Base-by-base conservation (phyloP, 2,888 invertebrate genomes). In the Mongoloraphidia duomilia region DNA sequence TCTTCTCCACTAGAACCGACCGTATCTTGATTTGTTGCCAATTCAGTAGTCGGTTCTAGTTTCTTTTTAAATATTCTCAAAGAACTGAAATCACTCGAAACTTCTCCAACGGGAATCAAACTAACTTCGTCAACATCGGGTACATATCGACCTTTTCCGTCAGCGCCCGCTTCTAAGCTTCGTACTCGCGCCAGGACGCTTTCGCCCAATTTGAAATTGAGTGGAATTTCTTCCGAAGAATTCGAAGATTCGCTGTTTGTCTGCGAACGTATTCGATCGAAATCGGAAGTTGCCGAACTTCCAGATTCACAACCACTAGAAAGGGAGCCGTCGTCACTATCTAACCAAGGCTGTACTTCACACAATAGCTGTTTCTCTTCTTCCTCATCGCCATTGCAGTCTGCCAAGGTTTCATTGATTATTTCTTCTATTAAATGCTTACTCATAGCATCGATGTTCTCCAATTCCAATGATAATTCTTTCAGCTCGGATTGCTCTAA, bases 291-390 rank as follows among this genome's bases (percentile, higher is more conserved):
- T 40, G 77, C 80, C 9, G 84, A 84, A 65, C 84, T 84, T 45
- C 83, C 82, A 11, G 84, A 84, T 68, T 86, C 85, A 65, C 85
- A 86, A 56, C 85, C 86, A 60, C 84, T 85, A 54, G 85, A 85
- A 61, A 86, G 79, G 46, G 82, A 82, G 55, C 82, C 81, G 60
- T 82, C 82, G 69, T 82, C 82, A 66, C 80, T 79, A 60, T 82
- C 82, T 55, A 75, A 68, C 62, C 48, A 48, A 11, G 43, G 13
- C 33, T 38, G 14, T 14, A 34, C 14, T 33, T 26, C 13, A 33
- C 17, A 33, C 13, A 13, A 12, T 39, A 17, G 17, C 17, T 14
- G 35, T 26, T 36, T 48, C 14, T 26, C 33, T 12, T 43, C 14
- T 9, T 37, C 26, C 3, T 34, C 43, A n/a, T 46, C 40, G n/a